These are phyloP conservation scores for Macrocentrus cingulum DNA, from an alignment of 1,140 invertebrate species.

Conservation along the genomic window DNA sequence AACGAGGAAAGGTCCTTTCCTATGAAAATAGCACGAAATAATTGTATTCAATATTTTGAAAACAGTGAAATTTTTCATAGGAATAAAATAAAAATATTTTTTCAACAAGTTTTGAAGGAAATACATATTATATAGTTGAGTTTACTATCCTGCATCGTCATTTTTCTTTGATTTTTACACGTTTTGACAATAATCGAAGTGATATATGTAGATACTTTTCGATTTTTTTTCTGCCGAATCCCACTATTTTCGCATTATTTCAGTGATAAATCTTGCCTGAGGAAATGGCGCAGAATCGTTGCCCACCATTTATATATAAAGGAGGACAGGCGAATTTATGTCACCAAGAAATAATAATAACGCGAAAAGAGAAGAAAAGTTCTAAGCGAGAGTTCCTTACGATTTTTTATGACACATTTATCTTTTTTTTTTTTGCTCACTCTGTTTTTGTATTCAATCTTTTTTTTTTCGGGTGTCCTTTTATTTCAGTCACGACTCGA, in stretches of 20 bases:
- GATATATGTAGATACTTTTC: no score
- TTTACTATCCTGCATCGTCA: no score
- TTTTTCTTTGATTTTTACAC: no score
- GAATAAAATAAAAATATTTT: no score
- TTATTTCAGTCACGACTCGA: neutral
- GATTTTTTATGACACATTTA: conserved; percentile 11
- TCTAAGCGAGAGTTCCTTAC: conserved; percentile 11
- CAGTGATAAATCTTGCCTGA: conserved; percentile 35
- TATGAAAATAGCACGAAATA: no score
- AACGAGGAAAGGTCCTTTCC: no score
- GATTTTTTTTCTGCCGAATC: conserved; percentile 20
- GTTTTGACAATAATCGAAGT: no score
- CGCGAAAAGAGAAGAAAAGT: conserved; percentile 7
- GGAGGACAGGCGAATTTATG: conserved; percentile 24
- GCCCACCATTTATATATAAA: neutral
- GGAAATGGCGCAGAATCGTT: conserved; percentile 34
- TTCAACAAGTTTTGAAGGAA: no score
- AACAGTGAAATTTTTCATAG: no score
- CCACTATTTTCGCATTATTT: conserved; percentile 42
- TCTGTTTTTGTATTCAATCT: conserved; percentile 4
- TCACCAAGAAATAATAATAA: conserved; percentile 26
- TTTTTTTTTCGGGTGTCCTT: neutral
- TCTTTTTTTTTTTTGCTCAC: conserved; percentile 10
- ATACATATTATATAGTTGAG: no score
- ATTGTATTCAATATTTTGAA: no score